phyloP scores from a whole-genome alignment of 2,888 invertebrate species.

The Stenichneumon culpator region DNA sequence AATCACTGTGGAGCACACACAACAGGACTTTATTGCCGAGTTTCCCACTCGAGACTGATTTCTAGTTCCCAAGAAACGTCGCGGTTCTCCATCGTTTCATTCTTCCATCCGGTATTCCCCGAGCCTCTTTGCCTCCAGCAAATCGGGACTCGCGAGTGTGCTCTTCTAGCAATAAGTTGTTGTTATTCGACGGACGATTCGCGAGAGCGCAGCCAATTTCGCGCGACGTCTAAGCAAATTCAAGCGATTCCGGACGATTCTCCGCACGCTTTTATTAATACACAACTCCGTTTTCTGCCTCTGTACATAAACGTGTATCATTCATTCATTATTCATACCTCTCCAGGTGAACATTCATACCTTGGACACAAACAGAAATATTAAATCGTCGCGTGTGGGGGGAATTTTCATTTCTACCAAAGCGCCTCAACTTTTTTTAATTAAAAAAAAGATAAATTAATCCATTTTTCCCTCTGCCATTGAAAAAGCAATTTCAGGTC shows the following conservation, averaged over 20 bases:
- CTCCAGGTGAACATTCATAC: background rate
- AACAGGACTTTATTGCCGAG: conserved; percentile 10
- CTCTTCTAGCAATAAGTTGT: conserved; percentile 15
- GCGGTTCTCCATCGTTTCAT: background rate
- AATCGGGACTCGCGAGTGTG: background rate
- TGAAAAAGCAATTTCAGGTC: background rate
- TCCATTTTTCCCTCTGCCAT: too few species aligned
- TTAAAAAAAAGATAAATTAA: too few species aligned
- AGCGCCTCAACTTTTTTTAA: too few species aligned
- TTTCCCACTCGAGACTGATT: conserved; percentile 31
- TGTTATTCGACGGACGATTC: background rate
- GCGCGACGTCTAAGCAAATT: background rate
- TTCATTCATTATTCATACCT: background rate
- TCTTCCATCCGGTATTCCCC: background rate
- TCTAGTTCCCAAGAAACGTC: conserved; percentile 15
- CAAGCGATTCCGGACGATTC: conserved; percentile 3
- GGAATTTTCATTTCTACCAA: background rate
- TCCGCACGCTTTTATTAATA: background rate
- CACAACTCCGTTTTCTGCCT: background rate
- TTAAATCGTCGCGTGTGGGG: background rate
- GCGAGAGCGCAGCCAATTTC: conserved; percentile 17
- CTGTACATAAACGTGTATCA: background rate
- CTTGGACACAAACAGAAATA: background rate
- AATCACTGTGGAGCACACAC: background rate
- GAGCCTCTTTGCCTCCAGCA: background rate